phyloP scores from a whole-genome alignment of 1,140 invertebrate species.

The Anthonomus grandis region DNA sequence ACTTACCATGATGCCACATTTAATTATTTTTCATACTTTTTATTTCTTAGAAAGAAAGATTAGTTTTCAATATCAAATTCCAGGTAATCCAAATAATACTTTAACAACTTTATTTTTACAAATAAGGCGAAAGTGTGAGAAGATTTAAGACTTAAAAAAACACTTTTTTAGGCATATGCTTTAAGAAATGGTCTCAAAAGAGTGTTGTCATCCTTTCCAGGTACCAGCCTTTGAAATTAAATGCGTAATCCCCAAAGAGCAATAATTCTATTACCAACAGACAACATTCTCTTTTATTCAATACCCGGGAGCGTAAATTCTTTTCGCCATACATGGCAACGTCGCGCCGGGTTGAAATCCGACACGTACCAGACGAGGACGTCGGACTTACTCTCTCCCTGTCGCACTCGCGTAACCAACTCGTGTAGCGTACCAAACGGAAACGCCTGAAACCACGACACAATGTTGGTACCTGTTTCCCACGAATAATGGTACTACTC shows the following conservation, averaged over 20 bases:
- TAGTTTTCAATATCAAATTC: neutral
- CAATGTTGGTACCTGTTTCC: slow-evolving; percentile 28
- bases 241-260: neutral
- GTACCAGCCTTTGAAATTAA: neutral
- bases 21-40: neutral
- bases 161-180: neutral
- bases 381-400: slow-evolving; percentile 1
- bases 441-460: slow-evolving; percentile 27
- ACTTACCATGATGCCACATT: neutral
- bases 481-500: slow-evolving; percentile 27
- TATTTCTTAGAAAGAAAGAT: neutral
- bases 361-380: slow-evolving; percentile 22
- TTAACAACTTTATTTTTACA: neutral
- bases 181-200: neutral
- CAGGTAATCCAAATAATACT: neutral
- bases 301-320: neutral
- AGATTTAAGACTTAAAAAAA: no score
- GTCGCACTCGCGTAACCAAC: slow-evolving; percentile 19
- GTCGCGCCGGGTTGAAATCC: slow-evolving; percentile 5
- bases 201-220: neutral
- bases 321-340: neutral
- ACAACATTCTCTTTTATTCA: neutral
- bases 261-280: neutral
- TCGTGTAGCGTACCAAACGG: slow-evolving; percentile 11
- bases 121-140: neutral